phyloP scores from a whole-genome alignment of 64 coral and sea anemone genomes.

The Hydrozoanthus tunicans region DNA sequence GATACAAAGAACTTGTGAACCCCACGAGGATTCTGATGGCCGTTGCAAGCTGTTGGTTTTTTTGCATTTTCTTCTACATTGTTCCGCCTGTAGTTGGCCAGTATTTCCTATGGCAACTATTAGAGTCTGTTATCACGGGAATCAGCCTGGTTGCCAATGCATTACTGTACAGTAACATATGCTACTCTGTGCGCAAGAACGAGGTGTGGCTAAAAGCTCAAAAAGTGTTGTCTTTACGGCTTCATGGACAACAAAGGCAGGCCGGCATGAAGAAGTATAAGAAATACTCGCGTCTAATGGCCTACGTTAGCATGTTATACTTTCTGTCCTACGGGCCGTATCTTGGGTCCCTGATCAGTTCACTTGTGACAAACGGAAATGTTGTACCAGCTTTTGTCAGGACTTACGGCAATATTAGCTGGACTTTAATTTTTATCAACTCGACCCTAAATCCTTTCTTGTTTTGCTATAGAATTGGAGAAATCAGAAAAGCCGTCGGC shows the following conservation, averaged over 20 bases:
- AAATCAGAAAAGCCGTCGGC: constrained; percentile 30
- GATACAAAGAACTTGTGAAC: constrained; percentile 4
- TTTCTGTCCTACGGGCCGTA: constrained; percentile 15
- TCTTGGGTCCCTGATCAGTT: constrained; percentile 11
- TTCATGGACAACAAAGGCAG: constrained; percentile 14
- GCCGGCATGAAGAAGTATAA: neutral
- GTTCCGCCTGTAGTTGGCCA: constrained; percentile 9
- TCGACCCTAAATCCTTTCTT: constrained; percentile 33
- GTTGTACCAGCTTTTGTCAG: constrained; percentile 3
- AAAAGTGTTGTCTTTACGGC: constrained; percentile 14
- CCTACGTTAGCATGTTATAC: constrained; percentile 28
- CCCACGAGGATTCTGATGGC: neutral
- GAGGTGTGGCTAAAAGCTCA: constrained; percentile 28
- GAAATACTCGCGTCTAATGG: constrained; percentile 8
- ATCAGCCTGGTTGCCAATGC: neutral
- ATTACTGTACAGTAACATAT: neutral
- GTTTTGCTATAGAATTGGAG: constrained; percentile 53
- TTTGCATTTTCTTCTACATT: constrained; percentile 9
- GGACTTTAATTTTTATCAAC: constrained; percentile 40
- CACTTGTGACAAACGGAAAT: neutral
- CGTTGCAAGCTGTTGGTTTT: neutral
- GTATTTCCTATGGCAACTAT: constrained; percentile 1
- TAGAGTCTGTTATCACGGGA: neutral
- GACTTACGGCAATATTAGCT: constrained; percentile 3
- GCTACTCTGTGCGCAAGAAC: constrained; percentile 13